Evolutionary conservation across 2,797 vertebrate genomes (phyloP), one percentile per base, ranked within the genome.

Genomic region (Nyctibius grandis): DNA sequence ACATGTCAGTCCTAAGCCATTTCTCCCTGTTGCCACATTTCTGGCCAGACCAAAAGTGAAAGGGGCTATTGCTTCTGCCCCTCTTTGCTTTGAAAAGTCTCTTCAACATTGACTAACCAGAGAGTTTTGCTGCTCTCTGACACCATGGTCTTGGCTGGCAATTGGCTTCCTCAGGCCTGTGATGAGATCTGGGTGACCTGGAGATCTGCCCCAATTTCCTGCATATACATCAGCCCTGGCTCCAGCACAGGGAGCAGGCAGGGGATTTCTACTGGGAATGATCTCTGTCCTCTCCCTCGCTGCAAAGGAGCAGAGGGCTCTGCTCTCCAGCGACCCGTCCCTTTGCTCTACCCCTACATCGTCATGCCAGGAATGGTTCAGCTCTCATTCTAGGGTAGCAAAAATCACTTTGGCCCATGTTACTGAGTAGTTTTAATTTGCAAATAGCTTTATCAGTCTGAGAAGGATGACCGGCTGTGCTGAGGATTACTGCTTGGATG

Each of bases 21-120:
- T 86, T 76, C 34, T 51, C 36, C 10, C 23, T 53, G 6, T 69
- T 76, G 60, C 40, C 34, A 19, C 15, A 1, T 15, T 82, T 50
- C 57, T 90, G 73, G 23, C 14, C 15, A 33, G 19, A 38, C 17
- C 40, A 90, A n/a, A 60, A 45, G 14, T 23, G 50, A 79, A 34
- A 65, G 15, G 26, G 51, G 8, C 8, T 22, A 14, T 25, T 63
- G 59, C 13, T 38, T 70, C 70, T 67, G 36, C 10, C 16, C 19
- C 16, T 67, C 40, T 70, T 87, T 60, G 15, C 40, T 89, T 45
- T 36, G 50, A 18, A 50, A 85, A 64, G 21, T 53, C 54, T 54
- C 23, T 51, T 65, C 53, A 64, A 0, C 9, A 2, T 0, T 54
- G 36, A 50, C 20, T 82, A 31, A 31, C 26, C 0, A 0, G 29